Base-by-base conservation (phyloP, 2,113 vertebrate genomes). In the Gymnorhina tibicen region DNA sequence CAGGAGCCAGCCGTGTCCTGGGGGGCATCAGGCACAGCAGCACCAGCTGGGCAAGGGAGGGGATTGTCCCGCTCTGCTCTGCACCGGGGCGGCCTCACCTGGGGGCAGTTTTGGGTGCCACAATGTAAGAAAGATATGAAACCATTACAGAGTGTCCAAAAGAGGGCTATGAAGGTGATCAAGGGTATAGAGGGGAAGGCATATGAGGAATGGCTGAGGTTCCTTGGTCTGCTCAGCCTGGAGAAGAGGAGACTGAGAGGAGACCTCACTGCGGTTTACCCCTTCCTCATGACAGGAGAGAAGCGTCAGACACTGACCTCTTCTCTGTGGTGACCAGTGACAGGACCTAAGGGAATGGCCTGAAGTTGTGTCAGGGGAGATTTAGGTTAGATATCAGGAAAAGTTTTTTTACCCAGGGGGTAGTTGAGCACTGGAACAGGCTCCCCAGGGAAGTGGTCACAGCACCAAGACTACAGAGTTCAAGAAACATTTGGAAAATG, bases 41-140 rank as follows among this genome's bases (percentile, higher is more conserved):
- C 0, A 0, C 6, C 33, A 82, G 28, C 16, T 0, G 0, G 30
- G 22, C 17, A 32, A 32, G 55, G 30, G 21, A 76, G 18, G 41
- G 7, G 30, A 47, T 62, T 69, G 16, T 47, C 20, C 62, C 0
- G 0, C n/a, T 68, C n/a, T 68, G n/a, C 46, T 41, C 53, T 41
- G 62, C 2, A 3, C 28, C 60, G 39, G 8, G 6, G 5, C 0
- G 0, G 28, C 20, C 24, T 69, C 62, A 47, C 14, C 28, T 62
- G 59, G 26, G 13, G 16, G 6, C 21, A 53, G 10, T 1, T 83
- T 47, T 30, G 13, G 20, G 3, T 6, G 7, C 3, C 14, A 35
- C 24, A 55, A 6, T 15, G 1, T 15, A 39, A 60, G 13, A 30
- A n/a, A 60, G 14, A 62, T 9, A 1, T 10, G 46, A 26, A 82